A percentile compares a stretch with the other conserved stretches of the same genome.
Evolutionary conservation across 2,113 vertebrate species (phyloP).

Genomic region (Symphodus melops): DNA sequence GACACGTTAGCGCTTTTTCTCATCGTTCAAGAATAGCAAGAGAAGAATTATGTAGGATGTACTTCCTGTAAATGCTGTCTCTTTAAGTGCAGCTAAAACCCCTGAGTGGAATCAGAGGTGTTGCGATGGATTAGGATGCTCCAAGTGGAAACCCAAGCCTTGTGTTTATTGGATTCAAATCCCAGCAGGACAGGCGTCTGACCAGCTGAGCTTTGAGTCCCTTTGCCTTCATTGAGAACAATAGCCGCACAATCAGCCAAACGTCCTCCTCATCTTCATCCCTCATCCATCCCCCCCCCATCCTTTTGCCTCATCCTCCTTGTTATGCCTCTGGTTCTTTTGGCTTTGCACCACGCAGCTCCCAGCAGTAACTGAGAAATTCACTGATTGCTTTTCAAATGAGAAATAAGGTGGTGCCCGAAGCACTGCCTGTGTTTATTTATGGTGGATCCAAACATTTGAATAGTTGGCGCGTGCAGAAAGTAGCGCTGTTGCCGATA

Average conservation of each 20-base stretch:
- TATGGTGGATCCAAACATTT: slow-evolving; percentile 69
- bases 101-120: slow-evolving; percentile 22
- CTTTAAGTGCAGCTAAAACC: slow-evolving; percentile 26
- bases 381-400: slow-evolving; percentile 74
- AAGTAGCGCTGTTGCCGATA: slow-evolving; percentile 51
- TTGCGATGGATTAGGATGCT: slow-evolving; percentile 42
- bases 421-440: slow-evolving; percentile 71
- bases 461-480: slow-evolving; percentile 61
- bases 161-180: slow-evolving; percentile 63
- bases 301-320: slow-evolving; percentile 44
- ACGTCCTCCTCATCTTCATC: slow-evolving; percentile 52
- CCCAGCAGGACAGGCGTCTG: slow-evolving; percentile 49
- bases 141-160: slow-evolving; percentile 59
- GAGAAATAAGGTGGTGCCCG: slow-evolving; percentile 55
- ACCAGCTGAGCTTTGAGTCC: slow-evolving; percentile 41
- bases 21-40: background rate
- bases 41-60: background rate
- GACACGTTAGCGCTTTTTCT: too few relatives aligned
- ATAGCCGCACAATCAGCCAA: slow-evolving; percentile 61
- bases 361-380: slow-evolving; percentile 68
- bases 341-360: slow-evolving; percentile 51
- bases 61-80: slow-evolving; percentile 1
- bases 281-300: slow-evolving; percentile 23
- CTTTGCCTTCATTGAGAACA: slow-evolving; percentile 56
- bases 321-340: slow-evolving; percentile 22